Base-by-base conservation (phyloP, 2,113 vertebrate genomes). In the Brachypteracias leptosomus region DNA sequence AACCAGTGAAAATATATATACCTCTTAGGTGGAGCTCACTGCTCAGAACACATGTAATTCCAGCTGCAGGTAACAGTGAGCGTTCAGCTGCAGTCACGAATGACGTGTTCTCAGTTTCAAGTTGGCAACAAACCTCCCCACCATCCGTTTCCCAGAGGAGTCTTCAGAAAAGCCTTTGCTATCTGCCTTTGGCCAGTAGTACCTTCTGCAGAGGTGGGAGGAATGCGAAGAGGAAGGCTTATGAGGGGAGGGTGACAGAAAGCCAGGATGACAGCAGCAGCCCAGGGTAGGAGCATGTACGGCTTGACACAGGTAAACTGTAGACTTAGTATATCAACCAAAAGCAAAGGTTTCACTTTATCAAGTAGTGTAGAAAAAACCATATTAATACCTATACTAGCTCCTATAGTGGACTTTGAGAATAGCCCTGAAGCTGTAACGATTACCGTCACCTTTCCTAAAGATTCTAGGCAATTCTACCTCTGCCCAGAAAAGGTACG, bases 171-270 rank as follows among this genome's bases (percentile, higher is more conserved):
- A 51, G 21, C 31, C 54, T 55, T 18, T 36, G 9, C n/a, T 28
- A 7, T 3, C 9, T 42, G 59, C 25, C 54, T 52, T 6, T 33
- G 59, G 59, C 36, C 21, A 4, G 26, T 1, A 31, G 62, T 0
- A 10, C 4, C 15, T 62, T 51, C 28, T 49, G 79, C 72, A 78
- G 63, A 19, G 66, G 21, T 21, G 54, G 57, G 40, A 54, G 46
- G 36, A 47, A 26, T 0, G 24, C 7, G 25, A 40, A 54, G 52
- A 59, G 26, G 71, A 25, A 65, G 55, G 51, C 8, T 76, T 6
- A 1, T 0, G 11, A 36, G 18, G 4, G 36, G 22, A 77, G 16
- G 16, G 21, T 12, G 26, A 19, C 26, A 36, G 31, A 16, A 17
- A n/a, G 21, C 0, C 9, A 17, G 70, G 67, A 6, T 24, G 82